phyloP scores from a whole-genome alignment of 2,888 invertebrate genomes.

The Deroplatys truncata region DNA sequence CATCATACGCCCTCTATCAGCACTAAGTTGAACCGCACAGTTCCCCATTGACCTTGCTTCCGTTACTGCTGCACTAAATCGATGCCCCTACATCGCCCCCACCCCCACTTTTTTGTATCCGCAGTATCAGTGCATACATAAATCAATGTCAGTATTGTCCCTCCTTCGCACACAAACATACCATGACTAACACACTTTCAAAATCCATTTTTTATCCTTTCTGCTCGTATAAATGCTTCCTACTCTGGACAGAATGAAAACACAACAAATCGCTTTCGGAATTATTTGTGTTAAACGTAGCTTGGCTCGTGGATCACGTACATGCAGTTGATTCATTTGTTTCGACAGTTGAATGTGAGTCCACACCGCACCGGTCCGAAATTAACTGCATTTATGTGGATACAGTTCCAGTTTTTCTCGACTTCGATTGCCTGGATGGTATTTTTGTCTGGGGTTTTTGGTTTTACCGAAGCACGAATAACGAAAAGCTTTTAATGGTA shows the following conservation, averaged over 20 bases:
- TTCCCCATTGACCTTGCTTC: neutral
- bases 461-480: no score
- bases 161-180: neutral
- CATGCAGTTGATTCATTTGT: neutral
- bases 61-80: neutral
- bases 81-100: neutral
- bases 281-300: neutral
- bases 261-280: neutral
- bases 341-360: neutral
- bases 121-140: neutral
- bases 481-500: no score
- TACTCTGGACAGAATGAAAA: neutral
- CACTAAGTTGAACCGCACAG: neutral
- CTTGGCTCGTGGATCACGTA: neutral
- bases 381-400: no score
- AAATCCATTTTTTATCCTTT: neutral
- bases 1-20: neutral
- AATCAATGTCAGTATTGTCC: neutral
- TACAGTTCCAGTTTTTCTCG: no score
- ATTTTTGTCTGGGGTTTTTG: no score
- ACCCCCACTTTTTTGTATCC: neutral
- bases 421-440: no score
- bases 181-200: neutral
- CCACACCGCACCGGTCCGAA: neutral
- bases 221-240: neutral